phyloP scores from a whole-genome alignment of 1,140 invertebrate species.

The Drosophila nasuta region DNA sequence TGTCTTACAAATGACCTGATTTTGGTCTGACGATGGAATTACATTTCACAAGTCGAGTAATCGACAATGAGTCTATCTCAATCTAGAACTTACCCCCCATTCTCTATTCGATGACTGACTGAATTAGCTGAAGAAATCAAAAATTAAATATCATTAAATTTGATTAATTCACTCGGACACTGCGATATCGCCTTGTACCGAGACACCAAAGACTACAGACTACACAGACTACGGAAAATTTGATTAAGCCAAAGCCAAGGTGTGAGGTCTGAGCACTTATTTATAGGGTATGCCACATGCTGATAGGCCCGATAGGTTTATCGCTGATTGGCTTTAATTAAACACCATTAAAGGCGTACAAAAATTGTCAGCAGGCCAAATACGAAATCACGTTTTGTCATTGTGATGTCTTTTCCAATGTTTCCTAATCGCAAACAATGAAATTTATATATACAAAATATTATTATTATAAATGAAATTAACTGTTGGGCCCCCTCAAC shows the following conservation, averaged over 20 bases:
- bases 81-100: slow-evolving; percentile 10
- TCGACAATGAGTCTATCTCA: slow-evolving; percentile 17
- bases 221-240: slow-evolving; percentile 18
- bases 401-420: slow-evolving; percentile 67
- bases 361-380: slow-evolving; percentile 70
- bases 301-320: slow-evolving; percentile 68
- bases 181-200: slow-evolving; percentile 55
- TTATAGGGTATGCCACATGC: slow-evolving; percentile 60
- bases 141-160: slow-evolving; percentile 82
- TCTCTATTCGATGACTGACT: not conserved
- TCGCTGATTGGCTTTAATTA: slow-evolving; percentile 82
- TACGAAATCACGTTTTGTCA: slow-evolving; percentile 76
- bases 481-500: slow-evolving; percentile 33
- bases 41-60: slow-evolving; percentile 45
- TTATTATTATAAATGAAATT: slow-evolving; percentile 68
- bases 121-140: slow-evolving; percentile 41
- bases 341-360: slow-evolving; percentile 76
- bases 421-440: slow-evolving; percentile 46
- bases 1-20: slow-evolving; percentile 41
- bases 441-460: slow-evolving; percentile 58
- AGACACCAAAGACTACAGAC: not conserved
- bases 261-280: slow-evolving; percentile 19
- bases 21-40: slow-evolving; percentile 18
- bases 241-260: slow-evolving; percentile 61
- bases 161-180: slow-evolving; percentile 74